These are phyloP conservation scores for Mesembrinibis cayennensis DNA, from an alignment of 2,113 vertebrate species.

Conservation along the genomic window DNA sequence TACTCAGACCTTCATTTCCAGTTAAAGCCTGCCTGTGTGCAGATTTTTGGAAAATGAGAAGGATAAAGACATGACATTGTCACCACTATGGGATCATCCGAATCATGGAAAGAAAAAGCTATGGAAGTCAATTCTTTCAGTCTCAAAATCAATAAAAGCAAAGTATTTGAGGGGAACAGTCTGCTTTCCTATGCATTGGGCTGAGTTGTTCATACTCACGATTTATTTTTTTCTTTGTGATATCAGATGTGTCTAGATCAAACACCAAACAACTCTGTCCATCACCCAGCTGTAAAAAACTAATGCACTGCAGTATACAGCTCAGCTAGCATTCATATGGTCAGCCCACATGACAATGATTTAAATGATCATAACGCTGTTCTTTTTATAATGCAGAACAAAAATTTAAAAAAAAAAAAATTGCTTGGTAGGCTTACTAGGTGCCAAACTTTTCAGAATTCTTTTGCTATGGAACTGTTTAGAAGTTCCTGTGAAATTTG, in stretches of 20 bases:
- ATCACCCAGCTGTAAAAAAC: background rate
- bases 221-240: background rate
- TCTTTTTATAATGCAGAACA: background rate
- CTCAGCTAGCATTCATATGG: background rate
- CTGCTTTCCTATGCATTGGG: background rate
- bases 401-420: too few relatives aligned
- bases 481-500: background rate
- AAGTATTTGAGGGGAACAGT: background rate
- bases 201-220: background rate
- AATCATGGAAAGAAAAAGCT: background rate
- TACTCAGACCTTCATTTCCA: background rate
- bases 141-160: background rate
- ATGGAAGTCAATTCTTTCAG: background rate
- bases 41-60: background rate
- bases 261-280: background rate
- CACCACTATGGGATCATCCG: background rate
- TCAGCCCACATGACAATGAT: background rate
- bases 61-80: background rate
- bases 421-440: background rate
- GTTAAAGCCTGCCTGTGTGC: background rate
- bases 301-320: background rate
- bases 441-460: background rate
- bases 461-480: background rate
- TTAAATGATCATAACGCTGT: background rate
- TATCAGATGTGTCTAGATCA: background rate